phyloP scores from a whole-genome alignment of 1,140 invertebrate species.

The Drosophila pachea region DNA sequence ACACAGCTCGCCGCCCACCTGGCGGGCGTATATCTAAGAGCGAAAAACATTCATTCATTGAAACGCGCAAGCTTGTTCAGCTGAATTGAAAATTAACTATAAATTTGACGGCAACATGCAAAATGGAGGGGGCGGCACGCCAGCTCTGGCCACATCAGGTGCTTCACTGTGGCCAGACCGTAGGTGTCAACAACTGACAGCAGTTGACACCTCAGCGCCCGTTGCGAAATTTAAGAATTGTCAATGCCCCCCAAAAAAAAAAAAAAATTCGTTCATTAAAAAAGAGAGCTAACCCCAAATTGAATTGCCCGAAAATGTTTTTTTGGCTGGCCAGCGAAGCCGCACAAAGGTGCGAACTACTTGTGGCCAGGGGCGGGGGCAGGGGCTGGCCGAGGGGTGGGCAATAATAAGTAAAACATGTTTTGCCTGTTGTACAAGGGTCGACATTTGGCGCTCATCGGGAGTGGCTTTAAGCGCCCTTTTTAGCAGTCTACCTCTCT shows the following conservation, averaged over 20 bases:
- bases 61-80: slow-evolving; percentile 68
- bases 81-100: slow-evolving; percentile 77
- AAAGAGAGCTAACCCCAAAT: slow-evolving; percentile 42
- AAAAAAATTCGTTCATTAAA: slow-evolving; percentile 74
- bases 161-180: background rate
- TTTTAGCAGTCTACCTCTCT: slow-evolving; percentile 29
- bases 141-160: slow-evolving; percentile 36
- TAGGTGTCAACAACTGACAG: slow-evolving; percentile 29
- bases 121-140: no score
- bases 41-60: slow-evolving; percentile 73
- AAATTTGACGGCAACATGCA: slow-evolving; percentile 68
- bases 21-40: slow-evolving; percentile 41
- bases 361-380: slow-evolving; percentile 14
- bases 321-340: slow-evolving; percentile 38
- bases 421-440: slow-evolving; percentile 31
- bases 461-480: no score
- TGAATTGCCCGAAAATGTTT: slow-evolving; percentile 60
- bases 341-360: slow-evolving; percentile 69
- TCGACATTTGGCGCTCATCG: slow-evolving; percentile 15
- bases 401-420: slow-evolving; percentile 43
- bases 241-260: slow-evolving; percentile 35
- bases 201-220: slow-evolving; percentile 17
- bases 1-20: slow-evolving; percentile 24
- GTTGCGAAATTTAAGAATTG: slow-evolving; percentile 56
- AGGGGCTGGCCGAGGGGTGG: slow-evolving; percentile 42